Percentiles rank a stretch among this genome's conserved stretches.
These are phyloP conservation scores for Euspilapteryx auroguttella DNA, from an alignment of 2,888 invertebrate genomes.

Conservation along the genomic window DNA sequence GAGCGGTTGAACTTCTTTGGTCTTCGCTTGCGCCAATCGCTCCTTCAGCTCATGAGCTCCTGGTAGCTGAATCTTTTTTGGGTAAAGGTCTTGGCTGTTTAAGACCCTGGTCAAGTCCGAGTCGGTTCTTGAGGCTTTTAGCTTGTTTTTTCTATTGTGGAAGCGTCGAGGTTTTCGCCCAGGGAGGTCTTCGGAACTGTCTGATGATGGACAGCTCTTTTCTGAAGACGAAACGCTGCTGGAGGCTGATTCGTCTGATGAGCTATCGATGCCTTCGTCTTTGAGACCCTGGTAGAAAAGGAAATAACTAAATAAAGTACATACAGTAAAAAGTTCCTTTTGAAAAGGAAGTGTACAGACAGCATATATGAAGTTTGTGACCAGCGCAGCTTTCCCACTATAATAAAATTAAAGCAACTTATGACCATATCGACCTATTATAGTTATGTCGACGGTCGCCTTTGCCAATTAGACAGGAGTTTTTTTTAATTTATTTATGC, in stretches of 20 bases:
- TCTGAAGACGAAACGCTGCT: conserved; percentile 49
- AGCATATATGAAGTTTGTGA: too few relatives aligned
- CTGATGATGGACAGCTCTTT: conserved; percentile 49
- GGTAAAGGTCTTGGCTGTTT: neutral
- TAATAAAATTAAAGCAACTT: too few relatives aligned
- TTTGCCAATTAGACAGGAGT: too few relatives aligned
- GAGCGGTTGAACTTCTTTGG: conserved; percentile 29
- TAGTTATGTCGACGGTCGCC: too few relatives aligned
- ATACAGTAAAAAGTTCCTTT: too few relatives aligned
- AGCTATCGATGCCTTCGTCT: conserved; percentile 57
- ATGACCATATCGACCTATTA: too few relatives aligned
- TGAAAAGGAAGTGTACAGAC: too few relatives aligned
- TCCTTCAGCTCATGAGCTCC: conserved; percentile 24
- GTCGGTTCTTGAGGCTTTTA: conserved; percentile 45
- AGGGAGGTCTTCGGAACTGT: conserved; percentile 41
- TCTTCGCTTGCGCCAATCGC: conserved; percentile 30
- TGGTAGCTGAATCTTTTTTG: conserved; percentile 17
- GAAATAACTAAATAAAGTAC: conserved; percentile 1
- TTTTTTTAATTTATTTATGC: too few relatives aligned
- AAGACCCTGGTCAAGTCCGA: conserved; percentile 33
- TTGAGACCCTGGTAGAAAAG: conserved; percentile 39
- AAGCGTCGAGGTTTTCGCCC: conserved; percentile 25
- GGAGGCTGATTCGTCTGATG: conserved; percentile 46
- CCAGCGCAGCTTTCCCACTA: too few relatives aligned
- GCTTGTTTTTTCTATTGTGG: conserved; percentile 41